These are phyloP conservation scores for Salvelinus namaycush DNA, from an alignment of 2,113 vertebrate species.

Conservation along the genomic window DNA sequence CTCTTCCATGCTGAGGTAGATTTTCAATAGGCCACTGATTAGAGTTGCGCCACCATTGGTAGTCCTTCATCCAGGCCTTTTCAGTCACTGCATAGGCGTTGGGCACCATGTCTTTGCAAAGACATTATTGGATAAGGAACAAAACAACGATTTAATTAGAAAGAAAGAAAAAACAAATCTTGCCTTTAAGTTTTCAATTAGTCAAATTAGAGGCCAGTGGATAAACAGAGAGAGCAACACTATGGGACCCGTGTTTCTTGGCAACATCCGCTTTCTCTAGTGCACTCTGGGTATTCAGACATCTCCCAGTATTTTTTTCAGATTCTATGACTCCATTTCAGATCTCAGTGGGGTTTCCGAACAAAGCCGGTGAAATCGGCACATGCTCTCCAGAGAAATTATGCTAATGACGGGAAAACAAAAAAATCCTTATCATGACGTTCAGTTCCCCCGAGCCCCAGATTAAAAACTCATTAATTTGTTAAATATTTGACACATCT, in stretches of 20 bases:
- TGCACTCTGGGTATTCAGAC: conserved; percentile 53
- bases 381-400: conserved; percentile 76
- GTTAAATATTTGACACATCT: conserved; percentile 80
- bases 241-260: conserved; percentile 57
- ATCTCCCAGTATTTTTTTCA: conserved; percentile 55
- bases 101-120: conserved; percentile 48
- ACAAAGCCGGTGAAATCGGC: conserved; percentile 72
- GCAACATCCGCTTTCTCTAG: conserved; percentile 57
- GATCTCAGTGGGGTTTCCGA: conserved; percentile 73
- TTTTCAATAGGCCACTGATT: conserved; percentile 61
- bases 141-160: conserved; percentile 68
- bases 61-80: conserved; percentile 60
- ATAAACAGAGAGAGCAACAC: conserved; percentile 47
- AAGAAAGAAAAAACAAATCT: conserved; percentile 36
- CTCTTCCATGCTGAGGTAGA: conserved; percentile 54
- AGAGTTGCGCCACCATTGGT: conserved; percentile 64
- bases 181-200: conserved; percentile 74
- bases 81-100: conserved; percentile 39
- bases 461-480: conserved; percentile 81
- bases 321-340: conserved; percentile 69
- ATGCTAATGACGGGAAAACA: conserved; percentile 69
- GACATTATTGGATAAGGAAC: conserved; percentile 54
- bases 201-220: conserved; percentile 67
- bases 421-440: conserved; percentile 66
- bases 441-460: conserved; percentile 72